phyloP scores from a whole-genome alignment of 2,888 invertebrate genomes.

The Amphipyra tragopoginis region DNA sequence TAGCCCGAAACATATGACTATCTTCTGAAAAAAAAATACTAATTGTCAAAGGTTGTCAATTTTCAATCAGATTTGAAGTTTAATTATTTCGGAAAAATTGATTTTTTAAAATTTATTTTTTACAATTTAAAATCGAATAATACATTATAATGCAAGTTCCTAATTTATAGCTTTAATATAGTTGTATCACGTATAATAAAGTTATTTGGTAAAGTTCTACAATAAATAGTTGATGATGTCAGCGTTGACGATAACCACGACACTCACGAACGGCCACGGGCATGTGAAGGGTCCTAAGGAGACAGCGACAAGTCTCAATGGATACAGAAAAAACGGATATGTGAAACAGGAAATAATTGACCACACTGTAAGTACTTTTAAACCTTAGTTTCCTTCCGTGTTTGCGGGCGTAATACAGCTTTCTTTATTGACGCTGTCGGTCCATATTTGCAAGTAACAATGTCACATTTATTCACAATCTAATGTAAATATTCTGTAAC shows the following conservation, averaged over 20 bases:
- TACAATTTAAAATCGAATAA: not conserved
- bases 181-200: constrained; percentile 32
- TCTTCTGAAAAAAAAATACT: constrained; percentile 30
- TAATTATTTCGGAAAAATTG: constrained; percentile 31
- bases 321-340: constrained; percentile 83
- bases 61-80: constrained; percentile 53
- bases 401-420: constrained; percentile 10
- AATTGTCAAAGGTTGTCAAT: constrained; percentile 49
- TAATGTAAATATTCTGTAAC: constrained; percentile 5
- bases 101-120: constrained; percentile 14
- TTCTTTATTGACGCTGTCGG: constrained; percentile 4
- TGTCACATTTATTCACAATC: not conserved
- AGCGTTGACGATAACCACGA: constrained; percentile 82
- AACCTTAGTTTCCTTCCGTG: constrained; percentile 3
- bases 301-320: constrained; percentile 69
- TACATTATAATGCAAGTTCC: constrained; percentile 47
- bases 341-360: constrained; percentile 73
- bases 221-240: constrained; percentile 75
- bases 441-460: not conserved
- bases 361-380: constrained; percentile 71
- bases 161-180: constrained; percentile 52
- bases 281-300: constrained; percentile 80
- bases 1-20: constrained; percentile 45
- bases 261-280: constrained; percentile 81
- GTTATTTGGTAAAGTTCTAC: constrained; percentile 31